Percentiles rank a stretch among this genome's conserved stretches.
Evolutionary conservation across 2,113 vertebrate species (phyloP).

Genomic region (Xenus cinereus): DNA sequence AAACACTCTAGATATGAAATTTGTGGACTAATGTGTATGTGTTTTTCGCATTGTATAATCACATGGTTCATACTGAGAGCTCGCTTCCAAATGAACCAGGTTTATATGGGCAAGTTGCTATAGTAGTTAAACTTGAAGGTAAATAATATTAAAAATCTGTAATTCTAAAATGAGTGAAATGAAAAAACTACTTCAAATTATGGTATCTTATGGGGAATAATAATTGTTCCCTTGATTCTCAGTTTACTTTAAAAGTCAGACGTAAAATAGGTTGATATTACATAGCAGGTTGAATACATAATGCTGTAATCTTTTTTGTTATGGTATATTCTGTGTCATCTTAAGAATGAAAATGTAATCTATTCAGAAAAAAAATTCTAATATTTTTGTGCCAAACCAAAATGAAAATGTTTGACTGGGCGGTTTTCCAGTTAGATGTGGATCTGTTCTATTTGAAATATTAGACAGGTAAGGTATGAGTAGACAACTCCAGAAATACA

Average conservation of each 20-base stretch:
- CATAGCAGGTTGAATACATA: background rate
- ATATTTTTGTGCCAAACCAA: slow-evolving; percentile 32
- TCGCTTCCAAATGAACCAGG: background rate
- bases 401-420: background rate
- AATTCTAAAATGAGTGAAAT: slow-evolving; percentile 19
- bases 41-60: background rate
- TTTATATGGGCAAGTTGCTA: slow-evolving; percentile 8
- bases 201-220: slow-evolving; percentile 32
- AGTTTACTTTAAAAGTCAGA: slow-evolving; percentile 35
- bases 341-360: slow-evolving; percentile 7
- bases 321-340: background rate
- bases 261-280: background rate
- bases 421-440: slow-evolving; percentile 28
- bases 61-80: background rate
- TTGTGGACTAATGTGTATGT: fast-evolving
- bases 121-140: slow-evolving; percentile 43
- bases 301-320: background rate
- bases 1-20: background rate
- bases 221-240: slow-evolving; percentile 50
- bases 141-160: slow-evolving; percentile 16
- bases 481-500: background rate
- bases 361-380: background rate
- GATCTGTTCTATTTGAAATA: background rate
- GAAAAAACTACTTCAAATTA: slow-evolving; percentile 15
- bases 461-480: background rate